Conservation (phyloP, 2,797 vertebrate genomes). For the Acanthis flammea region DNA sequence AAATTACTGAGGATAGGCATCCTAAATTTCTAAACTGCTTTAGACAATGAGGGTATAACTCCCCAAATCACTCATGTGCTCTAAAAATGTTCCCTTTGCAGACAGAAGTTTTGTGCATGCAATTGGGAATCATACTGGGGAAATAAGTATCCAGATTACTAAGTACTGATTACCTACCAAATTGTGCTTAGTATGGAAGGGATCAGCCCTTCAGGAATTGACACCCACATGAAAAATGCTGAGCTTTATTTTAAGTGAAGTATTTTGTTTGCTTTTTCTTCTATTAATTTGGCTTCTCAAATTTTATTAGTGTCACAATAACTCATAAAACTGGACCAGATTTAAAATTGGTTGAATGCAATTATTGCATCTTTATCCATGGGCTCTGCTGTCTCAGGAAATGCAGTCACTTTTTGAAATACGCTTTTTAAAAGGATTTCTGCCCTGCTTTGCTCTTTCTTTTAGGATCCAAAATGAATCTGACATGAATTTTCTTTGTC, state of each 20-base stretch:
- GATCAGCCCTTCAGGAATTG: not conserved
- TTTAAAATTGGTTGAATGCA: not conserved
- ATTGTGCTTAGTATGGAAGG: not conserved
- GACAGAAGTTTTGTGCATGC: not conserved
- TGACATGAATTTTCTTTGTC: not conserved
- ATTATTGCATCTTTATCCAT: not conserved
- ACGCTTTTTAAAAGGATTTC: not conserved
- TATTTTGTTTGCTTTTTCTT: not conserved
- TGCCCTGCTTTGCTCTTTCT: not conserved
- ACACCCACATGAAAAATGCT: not conserved
- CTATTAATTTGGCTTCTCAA: not conserved
- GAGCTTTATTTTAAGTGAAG: not conserved
- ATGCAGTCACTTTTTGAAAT: not conserved
- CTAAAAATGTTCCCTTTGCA: not conserved
- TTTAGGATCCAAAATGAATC: not conserved
- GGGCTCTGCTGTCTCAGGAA: not conserved
- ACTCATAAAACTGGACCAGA: not conserved
- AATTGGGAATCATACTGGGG: not conserved
- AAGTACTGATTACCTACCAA: not conserved
- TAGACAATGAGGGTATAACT: not conserved
- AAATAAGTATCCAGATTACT: not conserved
- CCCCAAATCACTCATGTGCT: not conserved
- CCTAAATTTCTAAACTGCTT: not conserved
- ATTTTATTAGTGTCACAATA: not conserved
- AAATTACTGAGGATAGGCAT: not conserved